A percentile compares a stretch with the other conserved stretches of the same genome.
Conservation (phyloP, 2,888 invertebrate species). For the Ctenicera cuprea region DNA sequence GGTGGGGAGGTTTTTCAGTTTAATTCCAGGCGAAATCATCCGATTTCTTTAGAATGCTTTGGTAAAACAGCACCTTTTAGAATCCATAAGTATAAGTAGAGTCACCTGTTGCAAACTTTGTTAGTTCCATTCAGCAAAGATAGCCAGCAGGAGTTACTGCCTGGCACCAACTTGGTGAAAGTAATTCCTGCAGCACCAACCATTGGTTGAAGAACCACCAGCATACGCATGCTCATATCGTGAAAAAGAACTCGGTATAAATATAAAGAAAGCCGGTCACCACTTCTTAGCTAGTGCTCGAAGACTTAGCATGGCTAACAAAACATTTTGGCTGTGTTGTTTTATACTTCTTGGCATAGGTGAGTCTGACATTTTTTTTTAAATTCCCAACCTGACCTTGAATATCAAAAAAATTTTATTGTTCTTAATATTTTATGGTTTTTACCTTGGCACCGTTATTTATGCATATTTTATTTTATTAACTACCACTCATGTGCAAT, state of each 20-base stretch:
- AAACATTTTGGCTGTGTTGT: constrained; percentile 72
- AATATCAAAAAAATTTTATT: constrained; percentile 16
- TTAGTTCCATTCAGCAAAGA: constrained; percentile 64
- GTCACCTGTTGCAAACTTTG: constrained; percentile 67
- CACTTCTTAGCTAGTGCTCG: constrained; percentile 72
- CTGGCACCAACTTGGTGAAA: constrained; percentile 64
- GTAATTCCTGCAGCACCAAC: constrained; percentile 61
- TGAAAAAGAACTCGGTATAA: constrained; percentile 70
- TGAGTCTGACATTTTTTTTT: constrained; percentile 66
- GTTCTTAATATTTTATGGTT: neutral
- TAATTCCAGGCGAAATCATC: constrained; percentile 28
- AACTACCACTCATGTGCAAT: too few relatives aligned
- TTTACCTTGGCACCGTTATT: constrained; percentile 1
- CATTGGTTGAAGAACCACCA: constrained; percentile 59
- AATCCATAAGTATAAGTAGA: constrained; percentile 67
- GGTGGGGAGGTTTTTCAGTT: constrained; percentile 35
- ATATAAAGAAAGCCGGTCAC: constrained; percentile 70
- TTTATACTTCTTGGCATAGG: constrained; percentile 70
- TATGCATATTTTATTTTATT: too few relatives aligned
- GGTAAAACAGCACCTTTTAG: constrained; percentile 37
- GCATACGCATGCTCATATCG: constrained; percentile 68
- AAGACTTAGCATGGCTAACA: constrained; percentile 71
- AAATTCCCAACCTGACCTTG: constrained; percentile 11
- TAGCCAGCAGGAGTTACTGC: constrained; percentile 51
- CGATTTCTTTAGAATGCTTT: constrained; percentile 37